Evolutionary conservation across 2,113 vertebrate genomes (phyloP).

Genomic region (Saccopteryx bilineata): DNA sequence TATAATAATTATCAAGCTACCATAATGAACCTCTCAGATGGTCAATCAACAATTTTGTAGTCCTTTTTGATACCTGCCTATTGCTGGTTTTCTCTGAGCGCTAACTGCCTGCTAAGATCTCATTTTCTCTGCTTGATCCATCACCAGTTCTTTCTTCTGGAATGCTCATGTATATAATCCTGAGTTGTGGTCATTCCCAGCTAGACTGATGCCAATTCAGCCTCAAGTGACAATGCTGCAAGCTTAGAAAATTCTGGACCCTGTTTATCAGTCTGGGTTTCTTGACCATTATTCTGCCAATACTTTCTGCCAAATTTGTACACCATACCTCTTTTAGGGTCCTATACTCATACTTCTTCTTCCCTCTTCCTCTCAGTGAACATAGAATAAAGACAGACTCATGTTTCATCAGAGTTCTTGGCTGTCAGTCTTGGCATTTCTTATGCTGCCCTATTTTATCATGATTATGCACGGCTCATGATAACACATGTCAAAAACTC

Average conservation of each 20-base stretch:
- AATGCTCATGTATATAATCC: background rate
- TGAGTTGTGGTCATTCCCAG: conserved; percentile 33
- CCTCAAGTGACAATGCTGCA: background rate
- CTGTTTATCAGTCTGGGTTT: background rate
- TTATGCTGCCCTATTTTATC: background rate
- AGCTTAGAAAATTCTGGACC: conserved; percentile 30
- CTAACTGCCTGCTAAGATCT: conserved; percentile 60
- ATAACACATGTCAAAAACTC: background rate
- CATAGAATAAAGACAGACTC: background rate
- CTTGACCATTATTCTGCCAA: background rate
- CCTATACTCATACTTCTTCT: background rate
- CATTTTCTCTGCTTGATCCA: conserved; percentile 64
- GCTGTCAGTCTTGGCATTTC: background rate
- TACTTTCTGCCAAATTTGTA: background rate
- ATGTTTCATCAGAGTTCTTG: background rate
- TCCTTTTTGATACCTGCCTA: background rate
- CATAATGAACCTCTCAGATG: background rate
- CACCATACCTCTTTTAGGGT: background rate
- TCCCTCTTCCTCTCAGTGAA: background rate
- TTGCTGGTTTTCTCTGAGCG: conserved; percentile 21
- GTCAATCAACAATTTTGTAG: conserved; percentile 36
- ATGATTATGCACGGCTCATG: background rate
- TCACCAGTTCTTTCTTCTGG: conserved; percentile 34
- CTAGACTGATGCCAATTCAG: conserved; percentile 4
- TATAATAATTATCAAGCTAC: conserved; percentile 57